Evolutionary conservation across 2,888 invertebrate species (phyloP).

Genomic region (Apodemia mormo): DNA sequence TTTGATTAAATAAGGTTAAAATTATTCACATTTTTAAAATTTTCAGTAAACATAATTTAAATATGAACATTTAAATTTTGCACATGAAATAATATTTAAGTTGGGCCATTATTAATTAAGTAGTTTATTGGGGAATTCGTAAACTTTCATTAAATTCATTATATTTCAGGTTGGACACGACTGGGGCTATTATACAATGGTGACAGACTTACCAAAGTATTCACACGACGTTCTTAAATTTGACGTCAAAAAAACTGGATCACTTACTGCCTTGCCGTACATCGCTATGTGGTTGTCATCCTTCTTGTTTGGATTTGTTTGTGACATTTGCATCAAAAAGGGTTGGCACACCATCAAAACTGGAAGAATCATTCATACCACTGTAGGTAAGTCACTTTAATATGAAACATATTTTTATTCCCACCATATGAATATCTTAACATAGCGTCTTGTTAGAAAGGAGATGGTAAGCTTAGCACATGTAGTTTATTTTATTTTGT

Average conservation of each 20-base stretch:
- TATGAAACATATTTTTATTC: too few species aligned
- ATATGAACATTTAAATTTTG: too few species aligned
- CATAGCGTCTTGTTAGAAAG: too few species aligned
- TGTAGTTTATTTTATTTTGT: too few species aligned
- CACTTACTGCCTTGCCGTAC: slow-evolving; percentile 84
- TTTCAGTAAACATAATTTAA: too few species aligned
- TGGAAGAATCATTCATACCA: slow-evolving; percentile 85
- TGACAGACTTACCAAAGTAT: slow-evolving; percentile 87
- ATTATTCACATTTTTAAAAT: too few species aligned
- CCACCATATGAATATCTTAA: too few species aligned
- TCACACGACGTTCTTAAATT: slow-evolving; percentile 84
- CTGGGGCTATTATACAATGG: slow-evolving; percentile 88
- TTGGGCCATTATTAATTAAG: too few species aligned
- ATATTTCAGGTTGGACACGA: slow-evolving; percentile 71
- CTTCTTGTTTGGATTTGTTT: slow-evolving; percentile 83
- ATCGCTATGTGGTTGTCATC: slow-evolving; percentile 85
- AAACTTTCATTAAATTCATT: slow-evolving; percentile 24
- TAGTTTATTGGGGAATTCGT: too few species aligned
- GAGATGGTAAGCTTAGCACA: too few species aligned
- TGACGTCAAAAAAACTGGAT: slow-evolving; percentile 83
- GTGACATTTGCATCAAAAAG: slow-evolving; percentile 85
- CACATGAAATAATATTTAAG: too few species aligned
- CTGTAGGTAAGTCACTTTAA: slow-evolving; percentile 75
- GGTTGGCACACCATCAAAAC: slow-evolving; percentile 82
- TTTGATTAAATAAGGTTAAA: too few species aligned